phyloP scores from a whole-genome alignment of 2,113 vertebrate genomes.

The Apteryx owenii region DNA sequence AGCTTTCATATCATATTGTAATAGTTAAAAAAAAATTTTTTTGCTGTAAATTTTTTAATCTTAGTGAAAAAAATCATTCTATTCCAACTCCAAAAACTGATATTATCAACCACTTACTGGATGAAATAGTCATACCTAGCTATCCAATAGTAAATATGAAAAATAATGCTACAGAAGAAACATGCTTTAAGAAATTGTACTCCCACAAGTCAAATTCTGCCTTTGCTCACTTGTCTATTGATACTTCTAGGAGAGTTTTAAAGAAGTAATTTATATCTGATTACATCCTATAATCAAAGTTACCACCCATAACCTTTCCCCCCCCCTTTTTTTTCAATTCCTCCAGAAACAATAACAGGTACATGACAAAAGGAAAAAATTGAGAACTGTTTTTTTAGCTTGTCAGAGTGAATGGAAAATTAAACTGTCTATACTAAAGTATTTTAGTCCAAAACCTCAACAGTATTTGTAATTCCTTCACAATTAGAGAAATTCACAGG shows the following conservation, averaged over 20 bases:
- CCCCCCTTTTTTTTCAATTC: neutral
- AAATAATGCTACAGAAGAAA: neutral
- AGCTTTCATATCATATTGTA: neutral
- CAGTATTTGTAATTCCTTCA: neutral
- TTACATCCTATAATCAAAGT: neutral
- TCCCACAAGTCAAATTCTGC: neutral
- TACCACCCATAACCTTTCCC: neutral
- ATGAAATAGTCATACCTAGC: neutral
- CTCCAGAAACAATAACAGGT: neutral
- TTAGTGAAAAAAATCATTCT: neutral
- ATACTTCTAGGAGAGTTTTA: neutral
- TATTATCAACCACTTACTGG: neutral
- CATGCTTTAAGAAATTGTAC: neutral
- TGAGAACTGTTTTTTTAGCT: neutral
- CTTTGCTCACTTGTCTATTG: neutral
- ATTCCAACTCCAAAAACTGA: neutral
- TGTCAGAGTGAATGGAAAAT: neutral
- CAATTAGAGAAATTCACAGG: neutral
- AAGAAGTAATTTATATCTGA: neutral
- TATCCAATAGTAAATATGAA: neutral
- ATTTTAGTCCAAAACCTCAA: neutral
- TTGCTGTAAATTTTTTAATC: neutral
- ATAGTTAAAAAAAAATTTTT: neutral
- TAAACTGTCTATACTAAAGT: neutral
- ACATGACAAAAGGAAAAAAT: neutral